These are phyloP conservation scores for Telenomus remus DNA, from an alignment of 1,140 invertebrate genomes.

Conservation along the genomic window DNA sequence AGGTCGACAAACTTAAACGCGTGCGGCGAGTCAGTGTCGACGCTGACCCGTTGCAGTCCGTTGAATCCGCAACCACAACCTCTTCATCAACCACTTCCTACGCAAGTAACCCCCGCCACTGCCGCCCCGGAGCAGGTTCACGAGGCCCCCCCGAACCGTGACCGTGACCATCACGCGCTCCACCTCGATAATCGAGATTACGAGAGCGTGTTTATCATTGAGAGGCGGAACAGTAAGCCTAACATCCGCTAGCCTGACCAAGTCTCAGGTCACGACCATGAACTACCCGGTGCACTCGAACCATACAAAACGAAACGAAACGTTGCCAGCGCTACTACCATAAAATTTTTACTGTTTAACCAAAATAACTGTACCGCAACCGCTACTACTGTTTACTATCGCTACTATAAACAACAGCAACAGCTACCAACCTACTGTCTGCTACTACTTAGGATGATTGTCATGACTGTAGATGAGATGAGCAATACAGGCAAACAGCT, in stretches of 20 bases:
- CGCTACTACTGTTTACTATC: conserved; percentile 64
- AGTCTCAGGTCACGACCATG: conserved; percentile 64
- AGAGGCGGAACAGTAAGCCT: conserved; percentile 82
- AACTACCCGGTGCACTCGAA: conserved; percentile 51
- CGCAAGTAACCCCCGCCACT: conserved; percentile 75
- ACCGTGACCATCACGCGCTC: conserved; percentile 75
- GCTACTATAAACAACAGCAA: conserved; percentile 65
- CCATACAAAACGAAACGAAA: conserved; percentile 61
- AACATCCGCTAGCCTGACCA: conserved; percentile 76
- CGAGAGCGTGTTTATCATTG: conserved; percentile 85
- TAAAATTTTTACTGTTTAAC: conserved; percentile 61
- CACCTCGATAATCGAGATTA: conserved; percentile 80
- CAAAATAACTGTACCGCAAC: conserved; percentile 65
- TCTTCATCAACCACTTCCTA: conserved; percentile 76
- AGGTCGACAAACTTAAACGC: conserved; percentile 76
- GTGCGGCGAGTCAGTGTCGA: conserved; percentile 76
- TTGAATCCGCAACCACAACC: conserved; percentile 76
- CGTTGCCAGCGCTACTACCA: conserved; percentile 58
- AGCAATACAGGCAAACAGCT: conserved; percentile 74
- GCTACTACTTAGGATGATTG: conserved; percentile 76
- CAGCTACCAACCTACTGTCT: conserved; percentile 70
- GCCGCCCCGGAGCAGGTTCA: conserved; percentile 74
- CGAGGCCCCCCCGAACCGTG: conserved; percentile 74
- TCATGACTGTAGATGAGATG: conserved; percentile 75
- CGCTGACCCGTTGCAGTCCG: conserved; percentile 76